Evolutionary conservation across 2,888 invertebrate species (phyloP).

Genomic region (Ferrisia virgata): DNA sequence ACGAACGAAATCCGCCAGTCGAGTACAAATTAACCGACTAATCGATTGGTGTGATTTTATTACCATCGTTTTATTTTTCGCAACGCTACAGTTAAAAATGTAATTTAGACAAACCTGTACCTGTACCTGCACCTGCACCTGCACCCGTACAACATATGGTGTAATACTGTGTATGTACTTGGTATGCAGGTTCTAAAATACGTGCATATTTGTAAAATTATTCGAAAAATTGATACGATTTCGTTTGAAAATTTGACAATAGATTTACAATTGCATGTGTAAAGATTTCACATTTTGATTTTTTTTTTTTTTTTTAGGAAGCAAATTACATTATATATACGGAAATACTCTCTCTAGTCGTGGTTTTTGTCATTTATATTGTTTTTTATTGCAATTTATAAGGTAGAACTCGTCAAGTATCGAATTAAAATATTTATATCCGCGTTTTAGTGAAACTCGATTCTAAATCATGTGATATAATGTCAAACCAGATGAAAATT

Average conservation of each 20-base stretch:
- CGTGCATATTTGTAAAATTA: neutral
- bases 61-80: neutral
- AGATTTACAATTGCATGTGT: too few relatives aligned
- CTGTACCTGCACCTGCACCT: too few relatives aligned
- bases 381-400: neutral
- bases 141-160: too few relatives aligned
- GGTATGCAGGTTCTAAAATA: too few relatives aligned
- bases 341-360: neutral
- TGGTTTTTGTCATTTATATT: neutral
- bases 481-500: neutral
- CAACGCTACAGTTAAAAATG: neutral
- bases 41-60: neutral
- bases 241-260: neutral
- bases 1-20: neutral
- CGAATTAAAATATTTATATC: constrained; percentile 4
- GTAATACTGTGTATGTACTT: too few relatives aligned
- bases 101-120: neutral
- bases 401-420: neutral
- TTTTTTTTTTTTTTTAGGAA: neutral
- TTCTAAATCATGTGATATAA: constrained; percentile 3
- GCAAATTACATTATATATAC: neutral
- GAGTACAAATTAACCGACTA: neutral
- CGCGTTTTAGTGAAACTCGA: neutral
- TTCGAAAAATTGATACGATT: neutral
- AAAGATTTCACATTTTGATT: too few relatives aligned